Conservation (phyloP, 2,888 invertebrate species). For the Tupiocoris notatus region DNA sequence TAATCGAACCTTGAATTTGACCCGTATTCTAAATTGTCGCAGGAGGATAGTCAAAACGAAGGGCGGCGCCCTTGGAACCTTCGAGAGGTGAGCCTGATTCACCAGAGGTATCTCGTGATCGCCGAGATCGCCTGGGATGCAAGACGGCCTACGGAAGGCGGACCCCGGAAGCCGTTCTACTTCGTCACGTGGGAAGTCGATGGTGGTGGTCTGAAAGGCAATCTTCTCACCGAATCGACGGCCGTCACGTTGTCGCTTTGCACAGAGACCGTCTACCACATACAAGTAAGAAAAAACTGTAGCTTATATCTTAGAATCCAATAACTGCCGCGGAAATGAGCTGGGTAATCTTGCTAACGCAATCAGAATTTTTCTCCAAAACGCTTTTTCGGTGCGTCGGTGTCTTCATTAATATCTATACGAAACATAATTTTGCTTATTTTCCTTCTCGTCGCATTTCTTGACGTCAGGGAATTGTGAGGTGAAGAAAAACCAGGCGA, state of each 20-base stretch:
- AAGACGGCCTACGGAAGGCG: conserved; percentile 41
- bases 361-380: no score
- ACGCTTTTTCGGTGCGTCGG: no score
- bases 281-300: conserved; percentile 66
- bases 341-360: no score
- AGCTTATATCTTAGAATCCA: no score
- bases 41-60: conserved; percentile 43
- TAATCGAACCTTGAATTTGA: no score
- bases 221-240: conserved; percentile 76
- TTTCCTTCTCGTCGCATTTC: no score
- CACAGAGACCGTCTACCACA: conserved; percentile 78
- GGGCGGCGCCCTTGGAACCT: conserved; percentile 59
- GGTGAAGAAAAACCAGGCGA: no score
- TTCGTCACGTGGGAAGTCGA: conserved; percentile 82
- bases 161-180: conserved; percentile 60
- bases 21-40: no score
- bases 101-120: conserved; percentile 65
- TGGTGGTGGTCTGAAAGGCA: conserved; percentile 77
- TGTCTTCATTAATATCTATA: no score
- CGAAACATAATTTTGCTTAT: no score
- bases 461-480: no score
- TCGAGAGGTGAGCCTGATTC: conserved; percentile 68
- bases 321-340: no score
- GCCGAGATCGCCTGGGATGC: conserved; percentile 74
- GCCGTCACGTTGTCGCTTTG: conserved; percentile 75